Base-by-base conservation (phyloP, 2,888 invertebrate genomes). In the Archips crataeganus region DNA sequence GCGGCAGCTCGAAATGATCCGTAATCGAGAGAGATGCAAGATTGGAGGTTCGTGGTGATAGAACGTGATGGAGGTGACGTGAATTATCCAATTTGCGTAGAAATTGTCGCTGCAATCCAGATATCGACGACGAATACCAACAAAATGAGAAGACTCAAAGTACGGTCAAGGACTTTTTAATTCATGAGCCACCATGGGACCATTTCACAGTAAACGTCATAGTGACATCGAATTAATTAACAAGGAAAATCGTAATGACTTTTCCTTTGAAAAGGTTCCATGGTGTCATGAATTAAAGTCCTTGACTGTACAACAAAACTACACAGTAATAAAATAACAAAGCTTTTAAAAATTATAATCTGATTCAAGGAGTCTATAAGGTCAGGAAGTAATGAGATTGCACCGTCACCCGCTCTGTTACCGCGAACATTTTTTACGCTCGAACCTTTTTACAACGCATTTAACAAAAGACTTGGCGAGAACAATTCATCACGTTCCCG, bases 1-100 rank as follows among this genome's bases (percentile, higher is more conserved):
- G 82, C 81, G 88, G 91, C 89, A 82, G 87, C 84, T 81, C 76
- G 77, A 82, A 87, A 86, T 86, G 82, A 85, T 83, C 84, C 79
- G 79, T 81, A 86, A 86, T 87, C 84, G 82, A 80, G 80, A 79
- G 81, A 81, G 84, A 87, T 86, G 86, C 79, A 78, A 75, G 82
- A 83, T 83, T 81, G 77, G 63, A 78, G 81, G 79, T 80, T 79
- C 78, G 75, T 77, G 78, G 77, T 79, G 84, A 84, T 80, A 81
- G 81, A 80, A 80, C 78, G 74, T 78, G 79, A 78, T 80, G 79
- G 81, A 80, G 79, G 80, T 78, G 74, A 57, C 69, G 75, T 66
- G 75, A 80, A 85, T 87, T 86, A 87, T 81, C 79, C 81, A 79
- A 82, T 81, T 81, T 80, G 78, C 77, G 75, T 79, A 75, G 79